Conservation (phyloP, 2,797 vertebrate genomes). For the Hydrolagus colliei region DNA sequence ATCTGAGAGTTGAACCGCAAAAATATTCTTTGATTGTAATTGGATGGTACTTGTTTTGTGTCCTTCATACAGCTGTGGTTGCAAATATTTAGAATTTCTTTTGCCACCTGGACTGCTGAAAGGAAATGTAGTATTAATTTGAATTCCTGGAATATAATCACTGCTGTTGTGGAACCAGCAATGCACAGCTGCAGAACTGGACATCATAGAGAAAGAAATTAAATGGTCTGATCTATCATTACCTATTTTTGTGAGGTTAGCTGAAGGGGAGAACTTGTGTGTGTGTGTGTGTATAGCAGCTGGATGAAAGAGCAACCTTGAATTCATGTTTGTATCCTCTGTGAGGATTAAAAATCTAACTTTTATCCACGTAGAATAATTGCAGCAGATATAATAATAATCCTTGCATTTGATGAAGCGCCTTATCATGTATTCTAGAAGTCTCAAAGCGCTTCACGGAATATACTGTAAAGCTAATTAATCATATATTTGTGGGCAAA, state of each 20-base stretch:
- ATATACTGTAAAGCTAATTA: too few species aligned
- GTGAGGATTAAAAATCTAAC: neutral
- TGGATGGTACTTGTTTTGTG: constrained; percentile 64
- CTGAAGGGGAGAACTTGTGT: neutral
- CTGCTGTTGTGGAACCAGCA: constrained; percentile 30
- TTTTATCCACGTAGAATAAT: too few species aligned
- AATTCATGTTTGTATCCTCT: neutral
- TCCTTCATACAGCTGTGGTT: constrained; percentile 69
- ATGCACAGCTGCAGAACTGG: neutral
- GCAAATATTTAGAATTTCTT: constrained; percentile 61
- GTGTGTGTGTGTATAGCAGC: neutral
- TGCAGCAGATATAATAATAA: too few species aligned
- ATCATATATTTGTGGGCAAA: too few species aligned
- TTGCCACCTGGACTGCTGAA: constrained; percentile 71
- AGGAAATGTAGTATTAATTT: constrained; percentile 47
- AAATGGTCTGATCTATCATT: neutral
- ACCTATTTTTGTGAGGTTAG: neutral
- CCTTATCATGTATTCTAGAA: too few species aligned
- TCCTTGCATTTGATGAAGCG: too few species aligned
- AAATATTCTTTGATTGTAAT: constrained; percentile 44
- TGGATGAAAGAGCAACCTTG: neutral
- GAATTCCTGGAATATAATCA: constrained; percentile 48
- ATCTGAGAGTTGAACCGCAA: constrained; percentile 52
- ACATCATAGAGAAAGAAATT: too few species aligned
- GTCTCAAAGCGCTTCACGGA: too few species aligned